phyloP scores from a whole-genome alignment of 2,797 vertebrate genomes.

The Coregonus ussuriensis region DNA sequence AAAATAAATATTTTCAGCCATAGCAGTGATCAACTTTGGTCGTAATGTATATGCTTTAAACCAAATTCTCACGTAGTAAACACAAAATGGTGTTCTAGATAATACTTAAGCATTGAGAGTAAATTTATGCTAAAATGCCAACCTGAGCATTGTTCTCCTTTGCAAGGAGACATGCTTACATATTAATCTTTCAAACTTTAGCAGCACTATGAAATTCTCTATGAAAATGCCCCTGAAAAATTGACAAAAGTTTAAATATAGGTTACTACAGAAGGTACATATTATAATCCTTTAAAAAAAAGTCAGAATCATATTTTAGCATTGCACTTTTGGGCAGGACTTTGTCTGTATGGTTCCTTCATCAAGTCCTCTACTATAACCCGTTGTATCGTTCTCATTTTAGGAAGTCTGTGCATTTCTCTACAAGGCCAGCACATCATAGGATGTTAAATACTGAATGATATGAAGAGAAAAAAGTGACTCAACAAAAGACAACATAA shows the following conservation, averaged over 20 bases:
- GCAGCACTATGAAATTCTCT: slow-evolving; percentile 69
- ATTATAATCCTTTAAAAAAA: slow-evolving; percentile 67
- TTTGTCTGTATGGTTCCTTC: slow-evolving; percentile 76
- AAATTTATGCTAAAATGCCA: slow-evolving; percentile 51
- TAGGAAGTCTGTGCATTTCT: slow-evolving; percentile 70
- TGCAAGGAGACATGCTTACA: slow-evolving; percentile 59
- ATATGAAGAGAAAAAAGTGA: slow-evolving; percentile 58
- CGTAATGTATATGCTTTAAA: slow-evolving; percentile 79
- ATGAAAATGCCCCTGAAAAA: slow-evolving; percentile 65
- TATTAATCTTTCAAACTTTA: slow-evolving; percentile 43
- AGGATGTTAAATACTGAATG: slow-evolving; percentile 60
- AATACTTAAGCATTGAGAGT: slow-evolving; percentile 58
- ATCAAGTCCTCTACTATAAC: slow-evolving; percentile 69
- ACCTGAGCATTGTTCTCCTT: slow-evolving; percentile 60
- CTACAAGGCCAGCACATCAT: slow-evolving; percentile 73
- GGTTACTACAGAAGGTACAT: slow-evolving; percentile 68
- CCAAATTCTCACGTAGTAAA: slow-evolving; percentile 76
- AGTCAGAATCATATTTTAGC: slow-evolving; percentile 61
- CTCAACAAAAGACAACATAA: not conserved
- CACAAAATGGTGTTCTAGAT: slow-evolving; percentile 70
- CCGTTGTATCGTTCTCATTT: slow-evolving; percentile 74
- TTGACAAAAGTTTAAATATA: slow-evolving; percentile 58
- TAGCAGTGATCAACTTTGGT: slow-evolving; percentile 82
- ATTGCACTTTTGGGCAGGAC: slow-evolving; percentile 72
- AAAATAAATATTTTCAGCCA: slow-evolving; percentile 81